These are phyloP conservation scores for Stegodyphus mimosarum DNA, from an alignment of 1,140 invertebrate genomes.

Conservation along the genomic window DNA sequence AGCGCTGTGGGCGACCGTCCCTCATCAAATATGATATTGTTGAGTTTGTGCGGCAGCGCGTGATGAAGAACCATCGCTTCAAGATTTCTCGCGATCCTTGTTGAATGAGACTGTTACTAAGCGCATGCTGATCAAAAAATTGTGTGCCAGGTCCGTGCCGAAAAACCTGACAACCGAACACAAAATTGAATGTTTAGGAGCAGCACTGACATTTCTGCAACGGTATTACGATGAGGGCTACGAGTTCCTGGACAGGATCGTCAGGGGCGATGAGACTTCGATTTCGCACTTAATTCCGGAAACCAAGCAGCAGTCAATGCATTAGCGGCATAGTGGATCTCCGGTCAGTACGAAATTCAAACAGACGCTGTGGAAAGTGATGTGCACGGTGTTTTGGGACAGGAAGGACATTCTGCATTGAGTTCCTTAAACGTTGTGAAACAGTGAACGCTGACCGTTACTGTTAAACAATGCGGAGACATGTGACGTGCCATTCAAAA, in stretches of 20 bases:
- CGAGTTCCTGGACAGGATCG: too few species aligned
- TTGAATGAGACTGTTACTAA: slow-evolving; percentile 6
- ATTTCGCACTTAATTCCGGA: slow-evolving; percentile 2
- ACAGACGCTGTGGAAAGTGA: slow-evolving; percentile 10
- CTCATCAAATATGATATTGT: neutral
- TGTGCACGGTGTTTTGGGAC: slow-evolving; percentile 18
- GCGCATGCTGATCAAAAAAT: neutral
- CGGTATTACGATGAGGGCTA: neutral
- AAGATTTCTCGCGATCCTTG: neutral
- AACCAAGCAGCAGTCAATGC: slow-evolving; percentile 14
- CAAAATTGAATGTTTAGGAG: slow-evolving; percentile 1
- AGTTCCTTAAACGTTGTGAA: neutral
- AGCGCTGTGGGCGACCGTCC: neutral
- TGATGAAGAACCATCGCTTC: slow-evolving; percentile 4
- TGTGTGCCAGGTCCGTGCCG: slow-evolving; percentile 2
- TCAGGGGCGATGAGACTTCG: too few species aligned
- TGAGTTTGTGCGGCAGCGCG: slow-evolving; percentile 4
- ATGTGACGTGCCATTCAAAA: neutral
- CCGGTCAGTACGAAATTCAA: neutral
- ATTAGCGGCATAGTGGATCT: slow-evolving; percentile 9
- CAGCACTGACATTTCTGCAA: neutral
- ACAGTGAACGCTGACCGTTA: slow-evolving; percentile 11
- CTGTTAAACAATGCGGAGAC: neutral
- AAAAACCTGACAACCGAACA: slow-evolving; percentile 1
- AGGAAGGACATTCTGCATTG: neutral